phyloP scores from a whole-genome alignment of 2,113 vertebrate genomes.

The Bolborhynchus lineola region DNA sequence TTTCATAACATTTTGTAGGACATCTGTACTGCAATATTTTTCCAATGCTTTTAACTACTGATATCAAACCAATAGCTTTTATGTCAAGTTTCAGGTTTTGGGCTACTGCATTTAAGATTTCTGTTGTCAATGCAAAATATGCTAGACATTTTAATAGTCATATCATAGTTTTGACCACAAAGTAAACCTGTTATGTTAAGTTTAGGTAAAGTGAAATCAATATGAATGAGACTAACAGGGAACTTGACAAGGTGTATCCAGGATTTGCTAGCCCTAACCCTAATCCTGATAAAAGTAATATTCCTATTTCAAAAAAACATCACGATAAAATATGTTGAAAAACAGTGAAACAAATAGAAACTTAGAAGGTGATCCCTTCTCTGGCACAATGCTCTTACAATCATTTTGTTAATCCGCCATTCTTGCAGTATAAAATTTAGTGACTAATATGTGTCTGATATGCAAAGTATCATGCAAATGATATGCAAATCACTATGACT shows the following conservation, averaged over 20 bases:
- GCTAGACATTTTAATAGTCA: background rate
- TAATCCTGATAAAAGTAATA: background rate
- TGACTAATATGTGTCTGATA: background rate
- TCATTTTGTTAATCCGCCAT: background rate
- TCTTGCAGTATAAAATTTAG: slow-evolving; percentile 2
- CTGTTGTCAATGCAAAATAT: background rate
- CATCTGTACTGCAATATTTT: background rate
- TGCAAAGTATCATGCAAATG: background rate
- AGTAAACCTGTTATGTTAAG: background rate
- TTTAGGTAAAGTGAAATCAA: background rate
- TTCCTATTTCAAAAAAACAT: background rate
- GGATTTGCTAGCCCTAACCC: background rate
- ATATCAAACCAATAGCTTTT: background rate
- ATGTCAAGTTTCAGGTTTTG: background rate
- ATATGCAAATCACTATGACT: background rate
- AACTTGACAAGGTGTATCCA: background rate
- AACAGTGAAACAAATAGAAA: background rate
- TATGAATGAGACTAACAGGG: background rate
- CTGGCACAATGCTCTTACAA: background rate
- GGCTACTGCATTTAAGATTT: background rate
- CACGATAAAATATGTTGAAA: background rate
- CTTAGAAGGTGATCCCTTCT: background rate
- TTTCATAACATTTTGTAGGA: background rate
- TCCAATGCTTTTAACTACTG: background rate
- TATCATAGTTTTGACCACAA: background rate